Percentiles rank a stretch among this genome's conserved stretches.
These are phyloP conservation scores for Lutraria lutraria DNA, from an alignment of 2,888 invertebrate species.

Conservation along the genomic window DNA sequence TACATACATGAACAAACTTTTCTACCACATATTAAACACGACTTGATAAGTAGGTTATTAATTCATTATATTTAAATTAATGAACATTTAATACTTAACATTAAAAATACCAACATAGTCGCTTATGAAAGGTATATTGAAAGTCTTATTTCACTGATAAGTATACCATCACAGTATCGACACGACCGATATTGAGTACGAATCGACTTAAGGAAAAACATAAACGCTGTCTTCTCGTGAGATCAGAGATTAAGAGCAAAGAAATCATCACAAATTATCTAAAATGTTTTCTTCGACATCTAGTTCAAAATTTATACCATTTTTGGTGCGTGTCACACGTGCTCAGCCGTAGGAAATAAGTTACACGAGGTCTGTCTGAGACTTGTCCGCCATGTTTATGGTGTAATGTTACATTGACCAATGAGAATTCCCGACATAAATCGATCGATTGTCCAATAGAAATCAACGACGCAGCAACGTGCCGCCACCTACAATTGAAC, in stretches of 20 bases:
- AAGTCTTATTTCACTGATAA: too few species aligned
- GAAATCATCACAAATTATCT: background rate
- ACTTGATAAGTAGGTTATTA: too few species aligned
- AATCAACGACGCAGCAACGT: background rate
- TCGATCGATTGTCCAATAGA: conserved; percentile 27
- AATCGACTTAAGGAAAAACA: background rate
- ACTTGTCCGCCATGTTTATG: conserved; percentile 23
- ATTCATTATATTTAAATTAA: too few species aligned
- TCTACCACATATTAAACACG: too few species aligned
- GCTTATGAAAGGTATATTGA: too few species aligned
- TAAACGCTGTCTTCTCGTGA: background rate
- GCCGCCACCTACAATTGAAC: conserved; percentile 32
- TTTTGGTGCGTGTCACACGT: conserved; percentile 38
- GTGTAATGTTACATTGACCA: conserved; percentile 14
- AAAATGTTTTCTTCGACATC: background rate
- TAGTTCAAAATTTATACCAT: conserved; percentile 24
- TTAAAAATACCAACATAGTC: too few species aligned
- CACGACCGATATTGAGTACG: background rate
- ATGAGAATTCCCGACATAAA: conserved; percentile 34
- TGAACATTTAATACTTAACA: too few species aligned
- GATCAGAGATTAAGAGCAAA: background rate
- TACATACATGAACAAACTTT: too few species aligned
- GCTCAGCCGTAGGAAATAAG: conserved; percentile 24
- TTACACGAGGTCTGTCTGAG: conserved; percentile 11
- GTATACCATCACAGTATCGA: background rate